Evolutionary conservation across 2,113 vertebrate genomes (phyloP).

Genomic region (Pluvianellus socialis): DNA sequence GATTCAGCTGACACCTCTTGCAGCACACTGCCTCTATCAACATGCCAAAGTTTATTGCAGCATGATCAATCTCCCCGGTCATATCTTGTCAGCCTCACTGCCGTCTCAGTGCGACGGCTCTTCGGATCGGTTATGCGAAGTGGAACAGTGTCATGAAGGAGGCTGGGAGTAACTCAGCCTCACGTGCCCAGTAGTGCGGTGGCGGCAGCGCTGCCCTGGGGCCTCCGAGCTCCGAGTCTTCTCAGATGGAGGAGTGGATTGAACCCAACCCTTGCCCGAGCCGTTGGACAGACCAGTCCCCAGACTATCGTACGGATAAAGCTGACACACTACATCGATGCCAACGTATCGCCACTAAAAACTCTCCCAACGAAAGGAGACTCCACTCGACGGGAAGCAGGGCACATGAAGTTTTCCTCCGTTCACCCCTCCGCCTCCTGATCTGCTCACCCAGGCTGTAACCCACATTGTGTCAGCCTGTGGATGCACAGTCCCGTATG

Average conservation of each 20-base stretch:
- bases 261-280: neutral
- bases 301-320: neutral
- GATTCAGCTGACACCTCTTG: neutral
- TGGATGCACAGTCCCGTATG: neutral
- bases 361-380: neutral
- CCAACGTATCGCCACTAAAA: neutral
- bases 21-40: neutral
- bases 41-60: neutral
- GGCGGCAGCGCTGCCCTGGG: neutral
- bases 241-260: neutral
- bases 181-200: accelerated
- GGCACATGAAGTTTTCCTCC: neutral
- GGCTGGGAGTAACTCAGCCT: neutral
- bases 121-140: accelerated
- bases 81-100: neutral
- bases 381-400: accelerated
- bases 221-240: no score
- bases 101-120: accelerated
- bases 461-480: neutral
- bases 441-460: neutral
- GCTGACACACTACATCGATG: accelerated
- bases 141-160: neutral
- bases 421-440: neutral
- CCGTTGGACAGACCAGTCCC: neutral
- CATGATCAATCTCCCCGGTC: neutral